Evolutionary conservation across 2,888 invertebrate species (phyloP).

Genomic region (Melinopterus prodromus): DNA sequence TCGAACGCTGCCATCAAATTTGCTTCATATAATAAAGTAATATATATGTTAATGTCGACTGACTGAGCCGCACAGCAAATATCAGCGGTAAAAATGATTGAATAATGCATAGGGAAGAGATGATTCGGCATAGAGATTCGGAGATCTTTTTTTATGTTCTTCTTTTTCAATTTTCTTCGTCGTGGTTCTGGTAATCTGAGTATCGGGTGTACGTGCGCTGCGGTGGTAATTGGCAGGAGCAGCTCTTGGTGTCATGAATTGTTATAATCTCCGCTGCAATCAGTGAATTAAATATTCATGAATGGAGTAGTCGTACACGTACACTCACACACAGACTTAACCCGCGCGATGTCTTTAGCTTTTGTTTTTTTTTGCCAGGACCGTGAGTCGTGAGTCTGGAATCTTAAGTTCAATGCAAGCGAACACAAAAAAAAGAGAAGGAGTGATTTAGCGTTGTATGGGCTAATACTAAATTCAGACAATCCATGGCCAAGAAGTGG

Average conservation of each 20-base stretch:
- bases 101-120: constrained; percentile 13
- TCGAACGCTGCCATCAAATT: constrained; percentile 14
- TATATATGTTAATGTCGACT: constrained; percentile 13
- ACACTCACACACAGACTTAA: constrained; percentile 21
- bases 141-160: background rate
- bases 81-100: background rate
- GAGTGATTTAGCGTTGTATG: too few species aligned
- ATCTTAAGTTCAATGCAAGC: background rate
- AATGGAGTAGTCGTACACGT: constrained; percentile 46
- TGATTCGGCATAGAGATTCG: background rate
- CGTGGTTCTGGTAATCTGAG: background rate
- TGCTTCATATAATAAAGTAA: constrained; percentile 25
- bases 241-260: constrained; percentile 53
- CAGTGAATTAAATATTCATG: constrained; percentile 57
- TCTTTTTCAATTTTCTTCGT: background rate
- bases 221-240: constrained; percentile 49
- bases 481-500: too few species aligned
- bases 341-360: background rate
- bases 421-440: background rate
- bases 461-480: too few species aligned
- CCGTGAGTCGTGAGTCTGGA: background rate
- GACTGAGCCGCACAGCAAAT: background rate
- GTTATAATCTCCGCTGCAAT: constrained; percentile 51
- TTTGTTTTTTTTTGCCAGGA: background rate
- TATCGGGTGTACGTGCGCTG: constrained; percentile 11